Percentiles rank a stretch among this genome's conserved stretches.
Evolutionary conservation across 2,888 invertebrate species (phyloP).

Genomic region (Bombyx huttoni): DNA sequence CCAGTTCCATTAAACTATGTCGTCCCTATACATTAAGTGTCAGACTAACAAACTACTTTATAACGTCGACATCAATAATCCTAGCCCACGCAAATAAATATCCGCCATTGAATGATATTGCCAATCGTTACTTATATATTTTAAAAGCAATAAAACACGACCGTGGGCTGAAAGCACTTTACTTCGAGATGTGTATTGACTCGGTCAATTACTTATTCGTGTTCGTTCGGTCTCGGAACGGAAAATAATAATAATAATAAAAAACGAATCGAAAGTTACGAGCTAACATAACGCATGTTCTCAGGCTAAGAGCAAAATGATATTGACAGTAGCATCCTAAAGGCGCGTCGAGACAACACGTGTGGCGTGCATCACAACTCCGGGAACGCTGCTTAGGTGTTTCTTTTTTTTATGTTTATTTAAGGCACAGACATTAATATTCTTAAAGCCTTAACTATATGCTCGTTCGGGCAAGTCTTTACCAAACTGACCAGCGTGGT

Average conservation of each 20-base stretch:
- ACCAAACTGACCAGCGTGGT: too few relatives aligned
- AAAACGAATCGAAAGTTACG: constrained; percentile 38
- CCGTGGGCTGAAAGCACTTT: constrained; percentile 14
- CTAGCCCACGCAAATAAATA: background rate
- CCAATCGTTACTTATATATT: background rate
- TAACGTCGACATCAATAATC: background rate
- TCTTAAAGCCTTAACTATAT: constrained; percentile 4
- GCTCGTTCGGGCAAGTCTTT: too few relatives aligned
- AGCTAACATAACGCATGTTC: constrained; percentile 30
- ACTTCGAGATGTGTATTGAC: constrained; percentile 26
- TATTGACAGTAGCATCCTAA: constrained; percentile 36
- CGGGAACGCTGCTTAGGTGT: constrained; percentile 11
- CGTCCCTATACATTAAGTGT: background rate
- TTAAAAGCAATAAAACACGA: constrained; percentile 13
- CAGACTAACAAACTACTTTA: background rate
- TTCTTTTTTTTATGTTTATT: constrained; percentile 7
- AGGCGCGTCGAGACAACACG: constrained; percentile 21
- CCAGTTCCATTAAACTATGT: background rate
- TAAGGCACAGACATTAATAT: constrained; percentile 1
- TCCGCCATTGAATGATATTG: background rate
- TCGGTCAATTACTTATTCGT: constrained; percentile 42
- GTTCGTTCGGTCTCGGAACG: constrained; percentile 34
- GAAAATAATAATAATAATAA: constrained; percentile 32
- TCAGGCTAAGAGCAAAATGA: constrained; percentile 36
- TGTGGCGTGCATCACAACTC: constrained; percentile 25